These are phyloP conservation scores for Drosophila ambigua DNA, from an alignment of 1,140 invertebrate species.

Conservation along the genomic window DNA sequence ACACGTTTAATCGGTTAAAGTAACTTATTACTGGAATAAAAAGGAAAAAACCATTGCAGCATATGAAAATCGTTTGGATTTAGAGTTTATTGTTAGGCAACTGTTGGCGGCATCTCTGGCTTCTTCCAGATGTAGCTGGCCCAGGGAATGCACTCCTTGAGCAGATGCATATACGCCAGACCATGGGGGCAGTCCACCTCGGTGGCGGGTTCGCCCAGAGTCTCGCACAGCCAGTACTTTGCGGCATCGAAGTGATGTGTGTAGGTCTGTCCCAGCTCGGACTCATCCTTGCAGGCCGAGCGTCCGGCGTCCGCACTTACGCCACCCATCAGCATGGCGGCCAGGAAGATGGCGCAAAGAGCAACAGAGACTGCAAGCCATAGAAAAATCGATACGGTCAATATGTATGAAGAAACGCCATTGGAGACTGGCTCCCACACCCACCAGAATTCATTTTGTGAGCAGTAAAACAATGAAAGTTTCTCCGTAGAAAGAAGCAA, in stretches of 20 bases:
- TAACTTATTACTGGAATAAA: too few relatives aligned
- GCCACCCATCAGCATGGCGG: constrained; percentile 38
- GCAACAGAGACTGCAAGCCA: constrained; percentile 43
- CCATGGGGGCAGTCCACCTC: constrained; percentile 73
- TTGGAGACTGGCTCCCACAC: constrained; percentile 23
- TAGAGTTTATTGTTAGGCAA: constrained; percentile 60
- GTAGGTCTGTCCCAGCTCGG: constrained; percentile 69
- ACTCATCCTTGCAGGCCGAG: constrained; percentile 72
- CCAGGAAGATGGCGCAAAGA: constrained; percentile 52
- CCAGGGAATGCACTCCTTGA: constrained; percentile 81
- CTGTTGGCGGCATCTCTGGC: constrained; percentile 71
- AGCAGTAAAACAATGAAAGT: constrained; percentile 33
- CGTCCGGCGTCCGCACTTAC: constrained; percentile 63
- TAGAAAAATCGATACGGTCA: constrained; percentile 14
- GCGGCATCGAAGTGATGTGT: constrained; percentile 75
- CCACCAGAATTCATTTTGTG: constrained; percentile 66
- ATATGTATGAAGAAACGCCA: constrained; percentile 3
- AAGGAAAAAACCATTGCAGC: constrained; percentile 12
- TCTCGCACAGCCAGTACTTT: constrained; percentile 79
- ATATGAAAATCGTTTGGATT: constrained; percentile 1
- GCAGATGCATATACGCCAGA: constrained; percentile 75
- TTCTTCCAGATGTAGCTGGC: constrained; percentile 78
- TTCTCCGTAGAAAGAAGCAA: constrained; percentile 44
- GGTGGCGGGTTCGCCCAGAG: constrained; percentile 49
- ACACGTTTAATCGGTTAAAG: too few relatives aligned